Evolutionary conservation across 2,888 invertebrate species (phyloP).

Genomic region (Scaptomyza cyrtandrae): DNA sequence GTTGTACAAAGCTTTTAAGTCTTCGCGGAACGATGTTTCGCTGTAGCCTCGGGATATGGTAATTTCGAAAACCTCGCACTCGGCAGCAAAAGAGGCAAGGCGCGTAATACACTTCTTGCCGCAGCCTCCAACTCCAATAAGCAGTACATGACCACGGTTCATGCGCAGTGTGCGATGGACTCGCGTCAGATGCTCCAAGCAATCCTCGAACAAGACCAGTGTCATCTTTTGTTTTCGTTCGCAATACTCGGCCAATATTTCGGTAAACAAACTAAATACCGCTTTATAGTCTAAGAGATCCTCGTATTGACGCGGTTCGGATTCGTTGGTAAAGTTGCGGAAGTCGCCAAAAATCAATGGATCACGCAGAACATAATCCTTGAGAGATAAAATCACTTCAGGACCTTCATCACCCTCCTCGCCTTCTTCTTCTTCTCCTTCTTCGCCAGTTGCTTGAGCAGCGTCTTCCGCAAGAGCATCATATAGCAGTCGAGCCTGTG

Average conservation of each 20-base stretch:
- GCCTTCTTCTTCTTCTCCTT: conserved; percentile 53
- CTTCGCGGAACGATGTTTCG: conserved; percentile 93
- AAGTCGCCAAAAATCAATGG: conserved; percentile 95
- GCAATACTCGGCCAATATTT: conserved; percentile 95
- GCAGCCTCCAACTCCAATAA: conserved; percentile 95
- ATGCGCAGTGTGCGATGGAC: conserved; percentile 93
- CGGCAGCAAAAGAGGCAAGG: conserved; percentile 93
- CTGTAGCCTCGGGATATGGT: conserved; percentile 93
- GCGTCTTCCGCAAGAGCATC: conserved; percentile 49
- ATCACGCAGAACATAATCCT: conserved; percentile 90
- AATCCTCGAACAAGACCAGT: conserved; percentile 95
- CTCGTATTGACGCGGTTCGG: conserved; percentile 92
- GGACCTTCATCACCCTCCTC: conserved; percentile 51
- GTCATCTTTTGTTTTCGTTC: conserved; percentile 90
- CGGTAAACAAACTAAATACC: conserved; percentile 93
- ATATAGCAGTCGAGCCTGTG: conserved; percentile 62
- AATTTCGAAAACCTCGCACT: conserved; percentile 93
- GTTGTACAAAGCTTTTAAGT: conserved; percentile 91
- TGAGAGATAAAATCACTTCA: conserved; percentile 55
- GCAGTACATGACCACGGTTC: conserved; percentile 91
- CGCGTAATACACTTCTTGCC: conserved; percentile 93
- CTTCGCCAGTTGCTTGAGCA: conserved; percentile 34
- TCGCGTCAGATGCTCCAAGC: conserved; percentile 94
- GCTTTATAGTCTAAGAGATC: conserved; percentile 96
- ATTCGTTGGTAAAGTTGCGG: conserved; percentile 92